Evolutionary conservation across 1,140 invertebrate genomes (phyloP).

Genomic region (Brachionus manjavacas): DNA sequence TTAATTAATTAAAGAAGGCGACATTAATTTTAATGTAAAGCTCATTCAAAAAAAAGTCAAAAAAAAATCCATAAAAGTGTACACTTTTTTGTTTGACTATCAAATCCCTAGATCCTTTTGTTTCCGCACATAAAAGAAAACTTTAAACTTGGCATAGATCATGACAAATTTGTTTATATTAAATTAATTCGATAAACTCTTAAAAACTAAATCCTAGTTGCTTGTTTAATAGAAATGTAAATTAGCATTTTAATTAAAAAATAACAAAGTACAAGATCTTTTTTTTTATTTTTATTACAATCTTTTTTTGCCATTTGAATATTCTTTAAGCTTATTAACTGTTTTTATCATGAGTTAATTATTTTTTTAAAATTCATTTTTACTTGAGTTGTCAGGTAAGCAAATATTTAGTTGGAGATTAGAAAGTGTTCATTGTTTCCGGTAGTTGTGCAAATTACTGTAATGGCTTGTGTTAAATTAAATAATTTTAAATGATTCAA

Average conservation of each 20-base stretch:
- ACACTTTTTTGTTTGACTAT: not conserved
- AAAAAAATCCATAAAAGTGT: not conserved
- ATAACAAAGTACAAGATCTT: not conserved
- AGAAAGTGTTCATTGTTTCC: not conserved
- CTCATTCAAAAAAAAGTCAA: not conserved
- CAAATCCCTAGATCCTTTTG: constrained; percentile 14
- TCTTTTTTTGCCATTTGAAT: not conserved
- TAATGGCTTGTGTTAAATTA: not conserved
- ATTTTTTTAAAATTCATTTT: not conserved
- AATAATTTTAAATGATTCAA: not conserved
- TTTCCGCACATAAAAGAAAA: not conserved
- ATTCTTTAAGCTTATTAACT: not conserved
- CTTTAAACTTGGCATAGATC: constrained; percentile 10
- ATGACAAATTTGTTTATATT: constrained; percentile 17
- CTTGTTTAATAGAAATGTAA: not conserved
- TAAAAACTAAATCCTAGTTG: not conserved
- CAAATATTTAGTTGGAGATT: not conserved
- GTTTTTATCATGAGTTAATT: not conserved
- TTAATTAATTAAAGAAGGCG: constrained; percentile 33
- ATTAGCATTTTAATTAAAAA: constrained; percentile 42
- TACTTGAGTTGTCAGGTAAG: not conserved
- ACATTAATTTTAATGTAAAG: constrained; percentile 6
- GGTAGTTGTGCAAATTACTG: not conserved
- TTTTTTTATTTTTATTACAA: not conserved
- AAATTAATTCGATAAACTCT: not conserved